Conservation (phyloP, 2,888 invertebrate genomes). For the Neocrepidodera transversa region DNA sequence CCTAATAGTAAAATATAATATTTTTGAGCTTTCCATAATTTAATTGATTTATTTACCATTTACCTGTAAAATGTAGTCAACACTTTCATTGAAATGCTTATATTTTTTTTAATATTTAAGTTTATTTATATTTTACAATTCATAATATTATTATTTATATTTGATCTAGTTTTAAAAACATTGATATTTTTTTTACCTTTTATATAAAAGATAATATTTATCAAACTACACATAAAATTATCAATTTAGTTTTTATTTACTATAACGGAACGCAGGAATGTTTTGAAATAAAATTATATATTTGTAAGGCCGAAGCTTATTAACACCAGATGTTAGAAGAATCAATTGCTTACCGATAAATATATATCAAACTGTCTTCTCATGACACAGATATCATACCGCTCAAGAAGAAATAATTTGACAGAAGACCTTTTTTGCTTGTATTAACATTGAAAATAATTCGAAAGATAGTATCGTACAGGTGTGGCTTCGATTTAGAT, state of each 20-base stretch:
- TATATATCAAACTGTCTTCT: constrained; percentile 14
- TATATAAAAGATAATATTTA: neutral
- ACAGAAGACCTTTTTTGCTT: constrained; percentile 28
- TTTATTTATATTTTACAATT: too few relatives aligned
- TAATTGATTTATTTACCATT: too few relatives aligned
- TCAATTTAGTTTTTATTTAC: neutral
- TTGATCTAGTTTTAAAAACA: too few relatives aligned
- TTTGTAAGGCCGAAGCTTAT: neutral
- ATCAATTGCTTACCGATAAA: constrained; percentile 1
- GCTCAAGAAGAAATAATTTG: constrained; percentile 22
- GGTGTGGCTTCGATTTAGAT: constrained; percentile 31
- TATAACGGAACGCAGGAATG: neutral
- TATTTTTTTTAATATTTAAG: too few relatives aligned
- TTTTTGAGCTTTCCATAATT: too few relatives aligned
- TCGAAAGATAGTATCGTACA: constrained; percentile 26
- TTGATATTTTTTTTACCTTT: too few relatives aligned
- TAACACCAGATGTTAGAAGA: constrained; percentile 7
- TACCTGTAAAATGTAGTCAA: too few relatives aligned
- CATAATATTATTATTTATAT: too few relatives aligned
- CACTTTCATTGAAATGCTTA: too few relatives aligned
- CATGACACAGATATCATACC: constrained; percentile 7
- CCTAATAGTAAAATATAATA: too few relatives aligned
- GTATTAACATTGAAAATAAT: constrained; percentile 23
- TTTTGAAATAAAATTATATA: neutral
- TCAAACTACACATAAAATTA: neutral